Conservation (phyloP, 2,113 vertebrate species). For the Cyprinodon tularosa region DNA sequence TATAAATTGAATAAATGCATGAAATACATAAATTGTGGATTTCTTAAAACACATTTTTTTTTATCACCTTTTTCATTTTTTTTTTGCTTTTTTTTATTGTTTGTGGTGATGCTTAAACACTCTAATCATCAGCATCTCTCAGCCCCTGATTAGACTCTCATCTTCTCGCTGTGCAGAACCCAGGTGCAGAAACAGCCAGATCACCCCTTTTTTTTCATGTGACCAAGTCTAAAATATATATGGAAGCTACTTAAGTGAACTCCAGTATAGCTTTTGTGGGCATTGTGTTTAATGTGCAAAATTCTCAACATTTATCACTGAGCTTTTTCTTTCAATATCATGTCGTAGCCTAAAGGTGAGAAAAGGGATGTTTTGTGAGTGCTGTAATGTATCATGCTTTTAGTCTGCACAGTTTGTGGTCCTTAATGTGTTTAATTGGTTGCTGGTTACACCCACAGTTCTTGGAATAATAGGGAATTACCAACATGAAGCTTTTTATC, state of each 20-base stretch:
- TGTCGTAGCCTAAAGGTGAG: no score
- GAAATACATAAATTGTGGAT: background rate
- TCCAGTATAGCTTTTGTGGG: no score
- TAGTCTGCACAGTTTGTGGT: conserved; percentile 17
- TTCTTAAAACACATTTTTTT: background rate
- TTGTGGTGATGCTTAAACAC: background rate
- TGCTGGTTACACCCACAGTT: background rate
- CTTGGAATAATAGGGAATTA: conserved; percentile 13
- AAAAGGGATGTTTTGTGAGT: conserved; percentile 1
- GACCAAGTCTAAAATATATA: background rate
- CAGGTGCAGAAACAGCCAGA: conserved; percentile 1
- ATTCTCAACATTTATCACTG: background rate
- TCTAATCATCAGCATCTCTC: background rate
- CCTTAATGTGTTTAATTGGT: conserved; percentile 4
- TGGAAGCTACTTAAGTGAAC: background rate
- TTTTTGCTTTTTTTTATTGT: background rate
- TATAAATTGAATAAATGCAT: background rate
- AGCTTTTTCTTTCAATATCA: no score
- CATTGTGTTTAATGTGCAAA: no score
- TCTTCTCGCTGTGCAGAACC: background rate
- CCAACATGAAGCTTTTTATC: background rate
- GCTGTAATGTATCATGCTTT: conserved; percentile 16
- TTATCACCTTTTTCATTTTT: background rate
- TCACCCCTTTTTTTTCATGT: background rate
- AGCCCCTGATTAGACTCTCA: conserved; percentile 5